Base-by-base conservation (phyloP, 2,888 invertebrate genomes). In the Drosophila antonietae region DNA sequence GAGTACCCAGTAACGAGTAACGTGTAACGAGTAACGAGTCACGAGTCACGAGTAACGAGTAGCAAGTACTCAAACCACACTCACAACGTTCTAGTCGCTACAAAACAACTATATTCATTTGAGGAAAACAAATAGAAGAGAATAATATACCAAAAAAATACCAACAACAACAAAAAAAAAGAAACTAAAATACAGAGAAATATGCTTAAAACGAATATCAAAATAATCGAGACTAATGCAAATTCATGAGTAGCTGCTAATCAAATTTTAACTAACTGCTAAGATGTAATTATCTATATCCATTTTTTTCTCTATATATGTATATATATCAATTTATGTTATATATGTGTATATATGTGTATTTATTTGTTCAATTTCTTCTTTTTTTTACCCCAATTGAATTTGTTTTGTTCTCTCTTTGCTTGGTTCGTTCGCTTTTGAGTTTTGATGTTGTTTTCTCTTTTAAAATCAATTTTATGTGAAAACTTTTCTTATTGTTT, bases 221-320 rank as follows among this genome's bases (percentile, higher is more conserved):
- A 59, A 80, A 77, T 57, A 71, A 81, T 75, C 66, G 43, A 68
- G 49, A 28, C 15, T 51, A 78, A 76, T 62, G 51, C 33, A 18
- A 68, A 68, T 49, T 72, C 56, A 73, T 70, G 67, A 78, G 84
- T 86, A 86, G 87, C 84, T 84, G 83, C 87, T 84, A 87, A 51
- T 46, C 3, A 51, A 78, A 73, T 78, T 71, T 79, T 66, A 74
- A 84, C 84, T 84, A 84, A 87, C 82, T 87, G 82, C 84, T 84
- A 87, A 82, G 85, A 87, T 84, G 83, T 84, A 84, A 84, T 87
- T 83, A 83, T 83, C 87, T 80, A 73, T 81, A 75, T 76, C 67
- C 68, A 81, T 71, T 62, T 81, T 44, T 59, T 64, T 73, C 69
- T 71, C 46, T 66, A 58, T 78, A 76, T 77, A 64, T 80, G 62